These are phyloP conservation scores for Dyspetes luteomarginatus DNA, from an alignment of 2,888 invertebrate species.

Conservation along the genomic window DNA sequence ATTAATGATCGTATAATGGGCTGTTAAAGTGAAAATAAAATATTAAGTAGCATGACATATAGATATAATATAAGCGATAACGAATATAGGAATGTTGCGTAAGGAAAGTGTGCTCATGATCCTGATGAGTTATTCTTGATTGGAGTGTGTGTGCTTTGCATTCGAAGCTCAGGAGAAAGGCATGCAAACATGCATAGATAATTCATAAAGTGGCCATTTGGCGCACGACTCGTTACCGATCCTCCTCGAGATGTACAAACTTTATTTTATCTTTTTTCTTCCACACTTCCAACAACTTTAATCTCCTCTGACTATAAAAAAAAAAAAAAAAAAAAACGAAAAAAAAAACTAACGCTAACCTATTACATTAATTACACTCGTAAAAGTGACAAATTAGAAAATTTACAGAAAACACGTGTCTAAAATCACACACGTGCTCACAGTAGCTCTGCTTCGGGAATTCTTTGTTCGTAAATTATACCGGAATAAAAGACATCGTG, in stretches of 20 bases:
- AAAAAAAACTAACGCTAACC: too few relatives aligned
- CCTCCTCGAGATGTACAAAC: conserved; percentile 23
- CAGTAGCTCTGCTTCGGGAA: conserved; percentile 5
- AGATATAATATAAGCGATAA: not conserved
- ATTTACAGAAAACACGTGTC: conserved; percentile 37
- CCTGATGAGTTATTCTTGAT: conserved; percentile 54
- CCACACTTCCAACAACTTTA: not conserved
- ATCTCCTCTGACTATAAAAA: not conserved
- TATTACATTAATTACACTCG: conserved; percentile 16
- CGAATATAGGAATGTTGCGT: conserved; percentile 24
- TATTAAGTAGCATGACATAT: not conserved
- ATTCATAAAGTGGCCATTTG: conserved; percentile 5
- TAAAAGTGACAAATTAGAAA: conserved; percentile 9
- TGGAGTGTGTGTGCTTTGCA: conserved; percentile 51
- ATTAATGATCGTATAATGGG: conserved; percentile 10
- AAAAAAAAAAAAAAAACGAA: not conserved
- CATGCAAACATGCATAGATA: not conserved
- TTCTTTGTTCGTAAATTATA: conserved; percentile 14
- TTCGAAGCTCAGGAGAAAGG: conserved; percentile 64
- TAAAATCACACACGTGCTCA: conserved; percentile 5
- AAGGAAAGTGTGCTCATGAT: conserved; percentile 47
- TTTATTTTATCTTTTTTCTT: not conserved
- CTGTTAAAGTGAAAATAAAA: conserved; percentile 32
- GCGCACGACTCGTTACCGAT: conserved; percentile 44
- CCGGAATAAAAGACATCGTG: conserved; percentile 31